Evolutionary conservation across 2,113 vertebrate species (phyloP).

Genomic region (Rhadina sibilatrix): DNA sequence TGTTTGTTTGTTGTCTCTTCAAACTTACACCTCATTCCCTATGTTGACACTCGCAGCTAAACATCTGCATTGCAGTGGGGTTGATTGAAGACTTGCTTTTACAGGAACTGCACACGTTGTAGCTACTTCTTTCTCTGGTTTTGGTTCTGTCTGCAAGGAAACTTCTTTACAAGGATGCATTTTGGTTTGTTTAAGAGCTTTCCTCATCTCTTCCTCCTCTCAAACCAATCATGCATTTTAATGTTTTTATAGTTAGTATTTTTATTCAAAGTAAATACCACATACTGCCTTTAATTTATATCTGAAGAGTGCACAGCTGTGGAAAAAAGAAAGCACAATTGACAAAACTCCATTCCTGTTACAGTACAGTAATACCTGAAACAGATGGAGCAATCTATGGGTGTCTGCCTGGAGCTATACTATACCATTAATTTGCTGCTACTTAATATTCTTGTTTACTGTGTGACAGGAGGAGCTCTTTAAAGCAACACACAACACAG

Average conservation of each 20-base stretch:
- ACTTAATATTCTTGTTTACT: neutral
- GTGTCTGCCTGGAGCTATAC: neutral
- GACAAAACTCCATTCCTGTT: neutral
- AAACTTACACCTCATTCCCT: neutral
- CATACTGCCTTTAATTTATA: neutral
- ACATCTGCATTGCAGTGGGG: neutral
- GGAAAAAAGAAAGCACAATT: neutral
- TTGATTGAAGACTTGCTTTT: neutral
- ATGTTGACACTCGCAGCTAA: neutral
- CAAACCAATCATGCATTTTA: neutral
- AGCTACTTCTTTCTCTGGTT: neutral
- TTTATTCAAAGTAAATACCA: neutral
- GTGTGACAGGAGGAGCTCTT: neutral
- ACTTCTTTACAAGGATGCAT: neutral
- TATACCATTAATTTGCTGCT: neutral
- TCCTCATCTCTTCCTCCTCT: neutral
- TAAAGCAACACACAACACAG: neutral
- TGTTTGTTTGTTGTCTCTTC: neutral
- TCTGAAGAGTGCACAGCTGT: neutral
- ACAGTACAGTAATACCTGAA: neutral
- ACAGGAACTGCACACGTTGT: neutral
- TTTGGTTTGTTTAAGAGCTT: neutral
- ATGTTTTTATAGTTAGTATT: neutral
- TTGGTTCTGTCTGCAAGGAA: neutral
- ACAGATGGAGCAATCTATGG: neutral